Base-by-base conservation (phyloP, 2,888 invertebrate genomes). In the Leistus spinibarbis region DNA sequence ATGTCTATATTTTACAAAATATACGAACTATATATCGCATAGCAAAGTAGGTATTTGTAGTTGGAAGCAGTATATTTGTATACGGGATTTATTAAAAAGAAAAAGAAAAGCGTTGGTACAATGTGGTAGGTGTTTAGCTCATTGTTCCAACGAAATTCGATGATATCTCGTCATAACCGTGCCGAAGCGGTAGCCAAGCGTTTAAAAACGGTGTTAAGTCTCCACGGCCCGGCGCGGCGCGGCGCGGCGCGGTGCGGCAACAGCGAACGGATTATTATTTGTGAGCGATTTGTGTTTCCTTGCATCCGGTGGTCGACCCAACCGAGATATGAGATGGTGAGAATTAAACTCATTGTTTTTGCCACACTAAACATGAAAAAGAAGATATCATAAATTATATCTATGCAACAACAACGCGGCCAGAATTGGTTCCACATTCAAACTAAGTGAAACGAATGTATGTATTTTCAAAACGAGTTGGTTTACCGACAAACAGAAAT, bases 171-270 rank as follows among this genome's bases (percentile, higher is more conserved):
- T 57, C 17, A 19, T 57, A 57, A 19, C 20, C 57, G 57, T 57
- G 57, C 57, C 57, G 20, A 57, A 57, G 57, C 20, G 57, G 57
- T 57, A 57, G 57, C 57, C 57, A 57, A 57, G 17, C 57, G 57
- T 57, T 57, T 20, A 57, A 19, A 57, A 57, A 40, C 40, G 13
- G 40, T 40, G 40, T 40, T 40, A 40, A 40, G 40, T 40, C 40
- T 40, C 40, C 40, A 40, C 40, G 40, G 40, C n/a, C n/a, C n/a
- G n/a, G n/a, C n/a, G n/a, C n/a, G n/a, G n/a, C n/a, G n/a, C n/a
- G n/a, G n/a, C n/a, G n/a, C n/a, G n/a, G n/a, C n/a, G n/a, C n/a
- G n/a, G n/a, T n/a, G n/a, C n/a, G n/a, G n/a, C n/a, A n/a, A n/a
- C 17, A 57, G 17, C 17, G 20, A 57, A 57, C 57, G 20, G 57